Percentiles rank a stretch among this genome's conserved stretches.
Evolutionary conservation across 2,113 vertebrate genomes (phyloP).

Genomic region (Orthonyx spaldingii): DNA sequence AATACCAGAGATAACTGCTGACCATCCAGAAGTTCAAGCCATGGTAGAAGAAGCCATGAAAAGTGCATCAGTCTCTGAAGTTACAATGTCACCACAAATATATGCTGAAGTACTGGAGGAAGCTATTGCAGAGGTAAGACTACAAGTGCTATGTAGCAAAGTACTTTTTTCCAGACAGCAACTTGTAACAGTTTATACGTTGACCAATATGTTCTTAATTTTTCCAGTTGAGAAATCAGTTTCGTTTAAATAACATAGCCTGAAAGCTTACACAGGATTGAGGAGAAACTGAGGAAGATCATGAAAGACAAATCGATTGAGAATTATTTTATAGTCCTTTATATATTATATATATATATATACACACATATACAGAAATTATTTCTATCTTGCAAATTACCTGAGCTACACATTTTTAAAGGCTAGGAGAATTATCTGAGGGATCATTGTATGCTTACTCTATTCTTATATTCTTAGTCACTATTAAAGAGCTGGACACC

Average conservation of each 20-base stretch:
- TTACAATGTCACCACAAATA: conserved; percentile 49
- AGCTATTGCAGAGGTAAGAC: conserved; percentile 74
- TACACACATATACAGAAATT: background rate
- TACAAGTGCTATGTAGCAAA: background rate
- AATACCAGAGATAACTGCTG: conserved; percentile 68
- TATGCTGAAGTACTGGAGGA: conserved; percentile 71
- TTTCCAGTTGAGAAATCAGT: background rate
- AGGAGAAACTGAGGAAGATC: background rate
- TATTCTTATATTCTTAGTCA: background rate
- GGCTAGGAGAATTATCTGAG: background rate
- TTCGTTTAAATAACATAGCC: background rate
- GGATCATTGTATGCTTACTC: background rate
- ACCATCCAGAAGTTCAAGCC: conserved; percentile 80
- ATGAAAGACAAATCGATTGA: background rate
- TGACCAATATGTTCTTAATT: background rate
- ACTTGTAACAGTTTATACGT: background rate
- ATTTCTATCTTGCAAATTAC: background rate
- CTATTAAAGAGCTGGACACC: background rate
- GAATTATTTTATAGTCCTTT: background rate
- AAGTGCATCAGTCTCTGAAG: conserved; percentile 34
- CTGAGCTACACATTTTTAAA: background rate
- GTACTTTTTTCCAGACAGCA: background rate
- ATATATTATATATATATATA: background rate
- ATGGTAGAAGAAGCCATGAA: conserved; percentile 68
- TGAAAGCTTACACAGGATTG: background rate